phyloP scores from a whole-genome alignment of 2,888 invertebrate species.

The Pandemis cinnamomeana region DNA sequence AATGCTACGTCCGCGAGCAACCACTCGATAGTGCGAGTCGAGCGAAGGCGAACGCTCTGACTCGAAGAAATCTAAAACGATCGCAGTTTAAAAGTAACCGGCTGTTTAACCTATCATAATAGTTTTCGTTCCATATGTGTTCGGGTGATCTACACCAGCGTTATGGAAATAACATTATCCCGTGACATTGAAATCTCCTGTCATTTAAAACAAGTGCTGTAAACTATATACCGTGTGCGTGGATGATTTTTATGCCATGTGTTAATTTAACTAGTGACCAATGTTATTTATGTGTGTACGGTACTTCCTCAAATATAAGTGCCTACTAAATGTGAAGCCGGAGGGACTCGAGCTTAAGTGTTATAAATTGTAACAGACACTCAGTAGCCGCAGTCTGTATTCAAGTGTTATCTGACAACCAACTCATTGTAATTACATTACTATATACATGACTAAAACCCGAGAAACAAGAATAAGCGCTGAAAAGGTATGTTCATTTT shows the following conservation, averaged over 20 bases:
- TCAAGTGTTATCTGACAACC: not conserved
- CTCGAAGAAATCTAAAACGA: slow-evolving; percentile 12
- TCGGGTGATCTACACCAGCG: not conserved
- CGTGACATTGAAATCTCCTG: not conserved
- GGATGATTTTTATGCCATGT: slow-evolving; percentile 14
- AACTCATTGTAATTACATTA: not conserved
- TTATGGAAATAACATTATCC: slow-evolving; percentile 17
- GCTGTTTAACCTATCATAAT: slow-evolving; percentile 11
- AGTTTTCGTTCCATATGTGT: slow-evolving; percentile 19
- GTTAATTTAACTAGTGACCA: slow-evolving; percentile 26
- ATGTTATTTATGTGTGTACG: slow-evolving; percentile 19
- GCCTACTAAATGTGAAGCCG: not conserved
- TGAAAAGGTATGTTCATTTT: not conserved
- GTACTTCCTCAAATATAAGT: not conserved
- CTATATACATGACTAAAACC: not conserved
- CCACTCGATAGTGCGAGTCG: slow-evolving; percentile 27
- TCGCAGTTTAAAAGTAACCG: slow-evolving; percentile 20
- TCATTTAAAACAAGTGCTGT: slow-evolving; percentile 25
- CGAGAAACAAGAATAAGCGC: not conserved
- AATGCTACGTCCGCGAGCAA: slow-evolving; percentile 21
- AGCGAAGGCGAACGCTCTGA: slow-evolving; percentile 15
- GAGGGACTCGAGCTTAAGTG: not conserved
- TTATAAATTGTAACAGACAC: not conserved
- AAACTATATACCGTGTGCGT: slow-evolving; percentile 7
- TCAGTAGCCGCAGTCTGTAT: not conserved